Evolutionary conservation across 2,888 invertebrate species (phyloP).

Genomic region (Eugnorisma glareosa): DNA sequence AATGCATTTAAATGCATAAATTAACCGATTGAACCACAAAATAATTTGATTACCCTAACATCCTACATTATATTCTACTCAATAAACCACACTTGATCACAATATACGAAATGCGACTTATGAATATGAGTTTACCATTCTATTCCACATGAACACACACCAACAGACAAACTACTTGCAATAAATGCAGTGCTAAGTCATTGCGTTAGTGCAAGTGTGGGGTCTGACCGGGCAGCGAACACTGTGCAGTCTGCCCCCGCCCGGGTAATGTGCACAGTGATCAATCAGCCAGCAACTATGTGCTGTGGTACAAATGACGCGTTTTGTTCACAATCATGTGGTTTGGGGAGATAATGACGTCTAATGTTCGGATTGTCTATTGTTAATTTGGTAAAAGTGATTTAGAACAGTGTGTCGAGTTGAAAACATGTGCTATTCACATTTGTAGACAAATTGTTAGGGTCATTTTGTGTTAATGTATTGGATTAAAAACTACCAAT

Average conservation of each 20-base stretch:
- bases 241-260: conserved; percentile 24
- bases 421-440: conserved; percentile 16
- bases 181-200: conserved; percentile 68
- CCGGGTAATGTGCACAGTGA: conserved; percentile 52
- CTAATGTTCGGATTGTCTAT: conserved; percentile 48
- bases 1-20: conserved; percentile 27
- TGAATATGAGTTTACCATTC: conserved; percentile 31
- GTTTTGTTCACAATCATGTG: conserved; percentile 50
- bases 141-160: conserved; percentile 46
- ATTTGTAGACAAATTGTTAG: conserved; percentile 14
- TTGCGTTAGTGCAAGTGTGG: conserved; percentile 56
- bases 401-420: conserved; percentile 12
- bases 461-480: conserved; percentile 13
- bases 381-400: conserved; percentile 45
- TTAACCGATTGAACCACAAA: neutral
- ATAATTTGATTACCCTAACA: conserved; percentile 6
- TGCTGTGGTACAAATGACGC: conserved; percentile 67
- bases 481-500: neutral
- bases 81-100: conserved; percentile 36
- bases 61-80: conserved; percentile 26
- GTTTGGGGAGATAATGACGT: conserved; percentile 31
- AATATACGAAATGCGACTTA: conserved; percentile 28
- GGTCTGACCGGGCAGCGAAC: conserved; percentile 22
- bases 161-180: conserved; percentile 35
- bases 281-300: conserved; percentile 65